A percentile compares a stretch with the other conserved stretches of the same genome.
These are phyloP conservation scores for Magallana nippona DNA, from an alignment of 2,888 invertebrate genomes.

Conservation along the genomic window DNA sequence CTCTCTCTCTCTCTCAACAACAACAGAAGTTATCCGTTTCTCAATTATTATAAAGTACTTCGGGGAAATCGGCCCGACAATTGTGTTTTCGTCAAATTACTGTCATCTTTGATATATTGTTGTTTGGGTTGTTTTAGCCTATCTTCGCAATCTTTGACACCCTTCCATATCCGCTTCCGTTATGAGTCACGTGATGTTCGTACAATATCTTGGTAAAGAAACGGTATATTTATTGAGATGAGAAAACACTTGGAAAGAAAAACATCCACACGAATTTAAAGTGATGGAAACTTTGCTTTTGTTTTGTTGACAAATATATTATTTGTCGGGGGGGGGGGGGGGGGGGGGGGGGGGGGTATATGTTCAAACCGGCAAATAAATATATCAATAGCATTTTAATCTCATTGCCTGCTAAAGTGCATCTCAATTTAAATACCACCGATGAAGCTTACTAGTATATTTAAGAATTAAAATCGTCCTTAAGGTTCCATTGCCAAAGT, in stretches of 20 bases:
- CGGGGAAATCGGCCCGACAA: not conserved
- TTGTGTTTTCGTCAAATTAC: conserved; percentile 24
- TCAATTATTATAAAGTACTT: not conserved
- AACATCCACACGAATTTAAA: too few relatives aligned
- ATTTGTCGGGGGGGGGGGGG: too few relatives aligned
- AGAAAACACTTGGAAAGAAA: too few relatives aligned
- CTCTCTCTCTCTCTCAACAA: not conserved
- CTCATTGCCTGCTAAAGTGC: too few relatives aligned
- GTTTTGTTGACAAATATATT: not conserved
- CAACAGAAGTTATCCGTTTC: not conserved
- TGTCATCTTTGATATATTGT: conserved; percentile 30
- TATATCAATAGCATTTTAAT: too few relatives aligned
- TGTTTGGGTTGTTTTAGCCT: not conserved
- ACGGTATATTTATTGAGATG: not conserved
- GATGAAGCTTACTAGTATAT: too few relatives aligned
- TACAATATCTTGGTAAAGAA: not conserved
- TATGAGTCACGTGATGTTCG: not conserved
- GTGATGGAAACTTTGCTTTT: not conserved
- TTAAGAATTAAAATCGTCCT: too few relatives aligned
- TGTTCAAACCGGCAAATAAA: too few relatives aligned
- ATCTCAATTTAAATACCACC: too few relatives aligned
- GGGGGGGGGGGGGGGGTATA: too few relatives aligned
- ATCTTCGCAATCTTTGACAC: conserved; percentile 23
- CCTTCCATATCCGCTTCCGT: conserved; percentile 29
- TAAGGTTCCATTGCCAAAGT: too few relatives aligned